Conservation (phyloP, 2,888 invertebrate species). For the Chouioia cunea region DNA sequence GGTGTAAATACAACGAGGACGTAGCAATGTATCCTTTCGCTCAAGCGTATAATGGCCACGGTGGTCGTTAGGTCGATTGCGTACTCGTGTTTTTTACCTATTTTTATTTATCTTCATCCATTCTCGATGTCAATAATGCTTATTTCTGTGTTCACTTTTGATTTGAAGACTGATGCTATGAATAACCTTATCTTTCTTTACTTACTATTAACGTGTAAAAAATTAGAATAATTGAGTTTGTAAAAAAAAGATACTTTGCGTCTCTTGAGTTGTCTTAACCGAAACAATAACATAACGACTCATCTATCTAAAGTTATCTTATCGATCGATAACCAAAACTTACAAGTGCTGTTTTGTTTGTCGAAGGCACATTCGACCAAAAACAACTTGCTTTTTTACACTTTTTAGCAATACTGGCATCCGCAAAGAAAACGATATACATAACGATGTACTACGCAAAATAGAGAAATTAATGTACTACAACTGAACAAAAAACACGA, state of each 20-base stretch:
- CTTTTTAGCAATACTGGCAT: no score
- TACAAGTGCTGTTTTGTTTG: no score
- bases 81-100: slow-evolving; percentile 27
- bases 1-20: slow-evolving; percentile 52
- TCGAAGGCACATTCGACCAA: no score
- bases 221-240: no score
- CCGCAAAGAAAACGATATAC: no score
- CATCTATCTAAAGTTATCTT: no score
- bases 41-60: slow-evolving; percentile 59
- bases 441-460: neutral
- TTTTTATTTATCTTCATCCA: slow-evolving; percentile 6
- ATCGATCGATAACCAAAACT: no score
- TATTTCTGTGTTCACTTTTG: slow-evolving; percentile 13
- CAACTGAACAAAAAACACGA: slow-evolving; percentile 2
- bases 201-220: neutral
- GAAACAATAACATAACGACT: no score
- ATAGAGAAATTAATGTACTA: no score
- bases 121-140: slow-evolving; percentile 8
- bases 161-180: slow-evolving; percentile 29
- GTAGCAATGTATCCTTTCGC: slow-evolving; percentile 51
- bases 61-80: slow-evolving; percentile 40
- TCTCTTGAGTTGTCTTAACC: no score
- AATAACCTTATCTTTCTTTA: neutral
- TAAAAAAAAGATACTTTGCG: no score
- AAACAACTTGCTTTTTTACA: no score